These are phyloP conservation scores for Spilogale gracilis DNA, from an alignment of 2,113 vertebrate genomes.

Conservation along the genomic window DNA sequence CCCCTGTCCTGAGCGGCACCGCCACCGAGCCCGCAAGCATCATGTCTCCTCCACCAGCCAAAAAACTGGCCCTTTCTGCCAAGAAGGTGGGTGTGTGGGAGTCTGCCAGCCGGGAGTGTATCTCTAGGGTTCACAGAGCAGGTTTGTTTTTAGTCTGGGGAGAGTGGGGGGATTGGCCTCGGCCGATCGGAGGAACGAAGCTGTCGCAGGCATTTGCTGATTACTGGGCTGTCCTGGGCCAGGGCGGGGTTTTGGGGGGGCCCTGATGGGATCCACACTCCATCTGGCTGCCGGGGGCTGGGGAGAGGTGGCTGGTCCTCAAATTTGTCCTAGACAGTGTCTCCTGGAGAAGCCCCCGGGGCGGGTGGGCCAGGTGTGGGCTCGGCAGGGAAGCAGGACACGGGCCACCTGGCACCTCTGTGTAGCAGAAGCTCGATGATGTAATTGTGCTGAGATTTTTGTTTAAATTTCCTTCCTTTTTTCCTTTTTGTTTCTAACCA, in stretches of 20 bases:
- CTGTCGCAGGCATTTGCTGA: accelerated
- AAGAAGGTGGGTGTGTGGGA: constrained; percentile 92
- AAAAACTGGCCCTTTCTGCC: constrained; percentile 92
- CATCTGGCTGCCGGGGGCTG: accelerated
- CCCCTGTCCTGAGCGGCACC: constrained; percentile 81
- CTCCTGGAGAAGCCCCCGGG: neutral
- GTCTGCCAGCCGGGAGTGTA: accelerated
- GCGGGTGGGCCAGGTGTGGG: neutral
- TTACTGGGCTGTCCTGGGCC: neutral
- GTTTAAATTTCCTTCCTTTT: constrained; percentile 80
- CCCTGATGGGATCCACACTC: accelerated
- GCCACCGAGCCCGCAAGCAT: constrained; percentile 85
- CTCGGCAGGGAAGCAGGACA: neutral
- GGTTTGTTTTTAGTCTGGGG: too few relatives aligned
- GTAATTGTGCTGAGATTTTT: constrained; percentile 1
- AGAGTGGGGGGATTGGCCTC: accelerated
- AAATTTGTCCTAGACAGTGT: accelerated
- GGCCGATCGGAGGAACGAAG: neutral
- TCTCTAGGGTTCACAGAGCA: neutral
- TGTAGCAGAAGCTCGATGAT: accelerated
- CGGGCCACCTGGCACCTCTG: neutral
- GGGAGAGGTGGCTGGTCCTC: neutral
- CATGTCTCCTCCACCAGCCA: constrained; percentile 93
- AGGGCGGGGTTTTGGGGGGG: accelerated
- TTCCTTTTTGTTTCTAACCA: constrained; percentile 87